A percentile compares a stretch with the other conserved stretches of the same genome.
phyloP scores from a whole-genome alignment of 2,113 vertebrate genomes.

The Mesocricetus auratus region DNA sequence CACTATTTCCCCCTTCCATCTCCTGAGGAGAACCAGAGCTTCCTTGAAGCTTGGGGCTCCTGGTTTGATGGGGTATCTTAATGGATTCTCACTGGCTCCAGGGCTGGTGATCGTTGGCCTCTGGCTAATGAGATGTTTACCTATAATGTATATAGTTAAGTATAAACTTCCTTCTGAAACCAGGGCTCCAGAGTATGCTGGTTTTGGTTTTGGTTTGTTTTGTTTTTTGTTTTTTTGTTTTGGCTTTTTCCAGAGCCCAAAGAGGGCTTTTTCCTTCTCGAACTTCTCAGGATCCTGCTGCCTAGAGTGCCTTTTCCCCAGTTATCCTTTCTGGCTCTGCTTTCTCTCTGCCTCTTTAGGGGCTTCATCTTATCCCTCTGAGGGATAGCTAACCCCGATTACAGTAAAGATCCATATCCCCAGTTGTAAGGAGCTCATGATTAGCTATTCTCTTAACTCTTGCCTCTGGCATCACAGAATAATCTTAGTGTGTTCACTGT shows the following conservation, averaged over 20 bases:
- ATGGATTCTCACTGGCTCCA: not conserved
- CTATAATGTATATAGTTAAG: too few species aligned
- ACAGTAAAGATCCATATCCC: not conserved
- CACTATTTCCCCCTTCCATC: constrained; percentile 74
- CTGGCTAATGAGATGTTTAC: not conserved
- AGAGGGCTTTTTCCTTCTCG: not conserved
- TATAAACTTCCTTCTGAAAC: constrained; percentile 11
- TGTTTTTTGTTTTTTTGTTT: not conserved
- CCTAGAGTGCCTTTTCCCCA: not conserved
- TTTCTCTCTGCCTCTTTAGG: not conserved
- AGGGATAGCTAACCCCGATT: not conserved
- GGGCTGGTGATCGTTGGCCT: not conserved
- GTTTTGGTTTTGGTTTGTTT: not conserved
- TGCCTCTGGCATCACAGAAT: not conserved
- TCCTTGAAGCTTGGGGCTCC: not conserved
- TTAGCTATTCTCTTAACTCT: not conserved
- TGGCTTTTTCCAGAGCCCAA: not conserved
- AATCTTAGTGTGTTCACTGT: not conserved
- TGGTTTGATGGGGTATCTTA: not conserved
- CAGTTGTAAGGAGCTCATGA: not conserved
- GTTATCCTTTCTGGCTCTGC: not conserved
- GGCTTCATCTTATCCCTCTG: not conserved
- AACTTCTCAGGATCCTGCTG: not conserved
- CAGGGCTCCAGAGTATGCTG: not conserved
- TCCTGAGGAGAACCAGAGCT: constrained; percentile 55